phyloP scores from a whole-genome alignment of 2,797 vertebrate species.

The Hirundo rustica region DNA sequence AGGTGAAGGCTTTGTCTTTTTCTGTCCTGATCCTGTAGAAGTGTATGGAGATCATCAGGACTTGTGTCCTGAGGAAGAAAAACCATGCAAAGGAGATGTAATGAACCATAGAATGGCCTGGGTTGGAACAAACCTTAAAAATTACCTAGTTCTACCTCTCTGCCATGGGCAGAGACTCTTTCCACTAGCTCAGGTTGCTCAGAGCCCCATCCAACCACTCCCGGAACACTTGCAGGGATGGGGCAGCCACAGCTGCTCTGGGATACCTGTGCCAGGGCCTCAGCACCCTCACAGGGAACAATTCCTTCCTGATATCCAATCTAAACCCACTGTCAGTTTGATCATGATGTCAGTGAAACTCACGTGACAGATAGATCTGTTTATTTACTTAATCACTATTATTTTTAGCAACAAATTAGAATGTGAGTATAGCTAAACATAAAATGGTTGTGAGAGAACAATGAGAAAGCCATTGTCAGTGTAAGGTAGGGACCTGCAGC shows the following conservation, averaged over 20 bases:
- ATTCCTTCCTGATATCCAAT: rapidly evolving
- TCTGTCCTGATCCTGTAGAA: background rate
- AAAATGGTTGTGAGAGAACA: background rate
- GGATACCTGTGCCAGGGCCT: background rate
- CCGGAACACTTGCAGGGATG: rapidly evolving
- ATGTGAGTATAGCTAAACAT: background rate
- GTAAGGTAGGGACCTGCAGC: background rate
- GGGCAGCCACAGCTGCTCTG: background rate
- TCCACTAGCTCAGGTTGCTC: rapidly evolving
- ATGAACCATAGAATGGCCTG: background rate
- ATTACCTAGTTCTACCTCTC: too few relatives aligned
- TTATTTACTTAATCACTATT: background rate
- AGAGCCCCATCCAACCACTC: background rate
- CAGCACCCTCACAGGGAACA: rapidly evolving
- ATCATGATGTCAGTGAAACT: background rate
- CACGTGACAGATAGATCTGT: background rate
- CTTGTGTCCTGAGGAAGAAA: background rate
- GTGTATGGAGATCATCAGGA: background rate
- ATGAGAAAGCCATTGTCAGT: background rate
- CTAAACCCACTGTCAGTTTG: background rate
- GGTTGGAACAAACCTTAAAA: background rate
- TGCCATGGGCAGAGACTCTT: background rate
- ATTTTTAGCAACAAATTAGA: background rate
- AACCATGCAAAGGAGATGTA: background rate
- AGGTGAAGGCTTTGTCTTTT: background rate